These are phyloP conservation scores for Lemur catta DNA, from an alignment of 2,797 vertebrate genomes.

Conservation along the genomic window DNA sequence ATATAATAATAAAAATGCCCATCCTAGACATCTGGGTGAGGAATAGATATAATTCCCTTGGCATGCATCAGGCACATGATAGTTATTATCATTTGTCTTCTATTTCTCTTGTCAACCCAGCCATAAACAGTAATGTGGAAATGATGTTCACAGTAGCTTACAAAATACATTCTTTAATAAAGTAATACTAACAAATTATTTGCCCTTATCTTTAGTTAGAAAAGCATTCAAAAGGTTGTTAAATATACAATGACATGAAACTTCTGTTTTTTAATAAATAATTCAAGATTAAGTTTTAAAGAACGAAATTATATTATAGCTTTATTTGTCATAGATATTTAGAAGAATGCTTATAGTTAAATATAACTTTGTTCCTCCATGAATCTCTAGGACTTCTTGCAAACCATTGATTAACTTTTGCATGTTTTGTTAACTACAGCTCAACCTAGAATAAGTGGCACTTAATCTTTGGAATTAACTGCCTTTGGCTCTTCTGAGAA, in stretches of 20 bases:
- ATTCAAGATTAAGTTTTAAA: neutral
- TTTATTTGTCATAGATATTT: neutral
- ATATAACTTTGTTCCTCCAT: neutral
- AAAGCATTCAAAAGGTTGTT: neutral
- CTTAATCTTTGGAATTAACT: neutral
- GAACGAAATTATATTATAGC: neutral
- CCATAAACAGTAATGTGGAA: neutral
- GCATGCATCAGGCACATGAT: neutral
- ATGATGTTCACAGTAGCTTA: neutral
- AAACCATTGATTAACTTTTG: neutral
- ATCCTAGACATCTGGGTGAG: neutral
- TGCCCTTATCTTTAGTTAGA: neutral
- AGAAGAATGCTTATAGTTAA: neutral
- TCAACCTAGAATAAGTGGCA: neutral
- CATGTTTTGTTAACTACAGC: neutral
- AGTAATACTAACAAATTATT: neutral
- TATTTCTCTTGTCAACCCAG: neutral
- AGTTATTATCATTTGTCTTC: slow-evolving; percentile 42
- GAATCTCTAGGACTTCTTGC: neutral
- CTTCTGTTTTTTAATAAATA: neutral
- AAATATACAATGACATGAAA: neutral
- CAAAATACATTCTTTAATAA: neutral
- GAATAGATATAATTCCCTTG: neutral
- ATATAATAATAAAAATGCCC: neutral
- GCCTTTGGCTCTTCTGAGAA: neutral